Evolutionary conservation across 2,113 vertebrate species (phyloP), one percentile per base, ranked within the genome.

Genomic region (Carollia perspicillata): DNA sequence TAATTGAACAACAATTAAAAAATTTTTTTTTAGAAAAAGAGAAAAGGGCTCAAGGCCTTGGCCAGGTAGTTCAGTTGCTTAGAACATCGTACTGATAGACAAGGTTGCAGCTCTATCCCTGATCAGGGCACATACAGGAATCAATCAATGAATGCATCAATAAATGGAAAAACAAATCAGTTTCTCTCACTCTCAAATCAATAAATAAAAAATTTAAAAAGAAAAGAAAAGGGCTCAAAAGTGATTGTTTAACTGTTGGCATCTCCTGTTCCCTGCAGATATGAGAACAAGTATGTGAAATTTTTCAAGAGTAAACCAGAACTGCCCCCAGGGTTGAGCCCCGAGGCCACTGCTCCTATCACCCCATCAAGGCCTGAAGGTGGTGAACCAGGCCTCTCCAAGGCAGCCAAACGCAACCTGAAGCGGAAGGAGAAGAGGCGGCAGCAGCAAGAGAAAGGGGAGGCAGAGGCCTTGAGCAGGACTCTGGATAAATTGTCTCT

Each of bases 221-320:
- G 22, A 60, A 60, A 60, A 60, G 11, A 47, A 89, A 58, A 40
- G 30, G 84, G 33, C 26, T 58, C 1, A 47, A 12, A 72, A 79
- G 7, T 12, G 28, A 53, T 23, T 92, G 58, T 83, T 60, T 88
- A 80, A 40, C 26, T 42, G 17, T 96, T 95, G 86, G 79, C 53
- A 3, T 42, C 12, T 80, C 96, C 71, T 42, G 23, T 95, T 84
- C 89, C 30, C 51, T 93, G 63, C 97, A 99, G 99, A 44, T 99
- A 99, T 91, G 99, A 99, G 98, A 99, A 99, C 97, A 99, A 99
- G 91, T 99, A 99, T 80, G 99, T 99, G 35, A 99, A 99, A 98
- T 99, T 99, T 96, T 99, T 99, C 97, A 99, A 99, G 97, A 99
- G 99, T 97, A 99, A 99, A 98, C 99, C 99, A 0, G 99, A 99